Evolutionary conservation across 2,888 invertebrate genomes (phyloP).

Genomic region (Pristionchus japonicus): DNA sequence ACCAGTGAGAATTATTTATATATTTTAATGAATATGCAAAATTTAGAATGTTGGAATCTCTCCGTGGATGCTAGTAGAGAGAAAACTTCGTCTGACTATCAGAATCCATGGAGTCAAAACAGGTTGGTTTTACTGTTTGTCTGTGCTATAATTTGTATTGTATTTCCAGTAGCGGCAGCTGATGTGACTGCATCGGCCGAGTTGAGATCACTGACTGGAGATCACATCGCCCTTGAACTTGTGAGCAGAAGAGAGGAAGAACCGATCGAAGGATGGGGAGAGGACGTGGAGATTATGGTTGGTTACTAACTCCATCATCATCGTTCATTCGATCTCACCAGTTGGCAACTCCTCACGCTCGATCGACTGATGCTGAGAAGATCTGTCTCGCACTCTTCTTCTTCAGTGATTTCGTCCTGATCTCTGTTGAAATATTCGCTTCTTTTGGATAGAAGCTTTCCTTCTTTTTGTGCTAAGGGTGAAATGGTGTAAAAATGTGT

Average conservation of each 20-base stretch:
- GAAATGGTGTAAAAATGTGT: neutral
- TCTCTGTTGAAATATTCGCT: neutral
- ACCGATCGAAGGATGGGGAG: slow-evolving; percentile 16
- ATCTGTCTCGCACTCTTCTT: neutral
- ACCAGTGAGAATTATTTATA: neutral
- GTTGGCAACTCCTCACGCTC: neutral
- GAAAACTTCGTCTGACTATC: neutral
- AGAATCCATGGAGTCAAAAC: neutral
- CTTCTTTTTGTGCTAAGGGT: too few relatives aligned
- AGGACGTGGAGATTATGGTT: neutral
- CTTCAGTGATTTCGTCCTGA: slow-evolving; percentile 5
- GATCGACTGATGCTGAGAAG: neutral
- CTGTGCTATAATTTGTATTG: too few relatives aligned
- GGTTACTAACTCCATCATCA: neutral
- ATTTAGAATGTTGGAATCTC: neutral
- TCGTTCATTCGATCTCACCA: neutral
- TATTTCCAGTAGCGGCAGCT: neutral
- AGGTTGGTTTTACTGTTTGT: too few relatives aligned
- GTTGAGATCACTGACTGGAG: neutral
- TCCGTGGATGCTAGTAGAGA: slow-evolving; percentile 1
- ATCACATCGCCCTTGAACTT: neutral
- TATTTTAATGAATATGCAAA: too few relatives aligned
- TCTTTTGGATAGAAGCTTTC: neutral
- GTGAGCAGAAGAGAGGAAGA: slow-evolving; percentile 16
- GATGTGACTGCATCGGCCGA: neutral